phyloP scores from a whole-genome alignment of 2,888 invertebrate genomes.

The Drosophila leonis region DNA sequence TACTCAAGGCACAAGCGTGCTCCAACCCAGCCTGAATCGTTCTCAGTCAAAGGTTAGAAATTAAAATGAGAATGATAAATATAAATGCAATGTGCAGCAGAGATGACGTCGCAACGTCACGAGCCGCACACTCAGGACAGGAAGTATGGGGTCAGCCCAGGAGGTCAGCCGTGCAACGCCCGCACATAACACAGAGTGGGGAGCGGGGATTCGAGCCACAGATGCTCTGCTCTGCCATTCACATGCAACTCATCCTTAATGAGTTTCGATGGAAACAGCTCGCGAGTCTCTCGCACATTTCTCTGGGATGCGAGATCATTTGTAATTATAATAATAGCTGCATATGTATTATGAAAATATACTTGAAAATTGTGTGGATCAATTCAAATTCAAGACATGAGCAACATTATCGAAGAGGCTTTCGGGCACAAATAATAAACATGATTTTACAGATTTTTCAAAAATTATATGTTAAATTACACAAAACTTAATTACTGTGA shows the following conservation, averaged over 20 bases:
- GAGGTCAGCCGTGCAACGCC: constrained; percentile 52
- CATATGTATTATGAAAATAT: constrained; percentile 3
- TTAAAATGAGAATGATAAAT: constrained; percentile 68
- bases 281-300: neutral
- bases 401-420: neutral
- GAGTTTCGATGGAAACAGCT: constrained; percentile 32
- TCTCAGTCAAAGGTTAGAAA: constrained; percentile 76
- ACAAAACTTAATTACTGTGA: neutral
- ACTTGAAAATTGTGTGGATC: neutral
- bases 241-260: constrained; percentile 13
- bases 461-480: too few relatives aligned
- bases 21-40: constrained; percentile 22
- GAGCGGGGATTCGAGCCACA: constrained; percentile 15
- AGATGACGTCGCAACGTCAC: constrained; percentile 41
- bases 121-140: constrained; percentile 54
- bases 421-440: neutral
- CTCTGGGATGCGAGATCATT: neutral
- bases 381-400: neutral
- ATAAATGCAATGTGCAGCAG: constrained; percentile 36
- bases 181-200: constrained; percentile 20
- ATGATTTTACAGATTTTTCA: neutral
- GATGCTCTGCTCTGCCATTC: constrained; percentile 6
- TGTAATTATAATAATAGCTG: constrained; percentile 17
- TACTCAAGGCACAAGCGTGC: constrained; percentile 18
- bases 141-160: constrained; percentile 70